Evolutionary conservation across 2,797 vertebrate species (phyloP), one percentile per base, ranked within the genome.

Genomic region (Manis crassicaudata): DNA sequence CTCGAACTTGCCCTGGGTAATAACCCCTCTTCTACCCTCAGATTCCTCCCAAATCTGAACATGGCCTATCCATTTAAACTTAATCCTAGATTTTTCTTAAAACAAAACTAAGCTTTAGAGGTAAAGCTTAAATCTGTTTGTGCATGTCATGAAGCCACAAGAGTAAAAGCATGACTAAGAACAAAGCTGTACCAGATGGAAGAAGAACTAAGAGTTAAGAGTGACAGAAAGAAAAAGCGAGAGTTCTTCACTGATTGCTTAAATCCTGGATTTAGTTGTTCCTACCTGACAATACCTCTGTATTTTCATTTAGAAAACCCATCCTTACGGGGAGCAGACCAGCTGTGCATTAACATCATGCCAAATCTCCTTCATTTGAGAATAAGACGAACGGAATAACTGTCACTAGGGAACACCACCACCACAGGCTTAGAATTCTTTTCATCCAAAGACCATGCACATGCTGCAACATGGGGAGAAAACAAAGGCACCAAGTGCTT

Each of bases 11-110:
- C 23, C 35, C 6, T 37, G 7, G 37, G 37, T 14, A 89, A 81
- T 70, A 13, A 85, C 9, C 2, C 7, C n/a, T 50, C 9, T 76
- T 62, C 40, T 27, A 3, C 17, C 75, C 35, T 82, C 56, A 62
- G 37, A 27, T 82, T 89, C 68, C 62, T 68, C 18, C 14, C 60
- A 83, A 94, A 93, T 63, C 17, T 91, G 16, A 93, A 92, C 27
- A 54, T 23, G 35, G 13, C 9, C 43, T 73, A 7, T 37, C n/a
- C 50, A 82, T 70, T 88, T 88, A 62, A 88, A 95, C 1, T 85
- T 43, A 93, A 67, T 3, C 35, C 2, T 77, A 52, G 40, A 67
- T 80, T 70, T 52, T 3, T 23, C 11, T 92, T 76, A 67, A 88
- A 94, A 60, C 27, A 67, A 75, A 88, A 50, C 13, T 46, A 82